Evolutionary conservation across 2,113 vertebrate genomes (phyloP).

Genomic region (Hippocampus zosterae): DNA sequence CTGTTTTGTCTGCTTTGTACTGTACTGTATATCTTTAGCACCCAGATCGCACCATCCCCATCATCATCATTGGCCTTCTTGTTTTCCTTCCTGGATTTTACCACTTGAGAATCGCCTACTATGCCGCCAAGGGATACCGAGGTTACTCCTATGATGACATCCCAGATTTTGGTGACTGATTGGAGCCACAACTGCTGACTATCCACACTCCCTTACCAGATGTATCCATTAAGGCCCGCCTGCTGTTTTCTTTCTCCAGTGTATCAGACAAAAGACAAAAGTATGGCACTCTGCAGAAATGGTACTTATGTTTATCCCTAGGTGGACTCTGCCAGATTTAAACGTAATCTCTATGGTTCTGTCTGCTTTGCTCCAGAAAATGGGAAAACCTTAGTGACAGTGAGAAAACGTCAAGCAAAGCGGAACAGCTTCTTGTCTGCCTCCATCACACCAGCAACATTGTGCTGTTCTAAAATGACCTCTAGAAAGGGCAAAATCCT

Average conservation of each 20-base stretch:
- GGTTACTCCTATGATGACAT: conserved; percentile 97
- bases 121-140: conserved; percentile 88
- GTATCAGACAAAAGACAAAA: neutral
- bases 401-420: conserved; percentile 4
- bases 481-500: neutral
- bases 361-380: conserved; percentile 2
- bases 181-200: neutral
- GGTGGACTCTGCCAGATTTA: neutral
- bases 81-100: conserved; percentile 95
- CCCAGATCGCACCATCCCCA: conserved; percentile 83
- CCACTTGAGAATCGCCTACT: conserved; percentile 93
- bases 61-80: conserved; percentile 89
- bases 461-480: conserved; percentile 1
- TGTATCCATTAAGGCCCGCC: conserved; percentile 20
- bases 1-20: neutral
- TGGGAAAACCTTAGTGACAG: neutral
- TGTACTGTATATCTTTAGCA: conserved; percentile 66
- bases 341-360: neutral
- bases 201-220: neutral
- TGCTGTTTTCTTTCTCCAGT: conserved; percentile 34
- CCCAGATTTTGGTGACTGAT: conserved; percentile 91
- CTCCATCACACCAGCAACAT: conserved; percentile 5
- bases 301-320: conserved; percentile 4
- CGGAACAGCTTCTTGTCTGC: conserved; percentile 1
- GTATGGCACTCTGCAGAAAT: neutral